Base-by-base conservation (phyloP, 2,113 vertebrate species). In the Mustela nigripes region DNA sequence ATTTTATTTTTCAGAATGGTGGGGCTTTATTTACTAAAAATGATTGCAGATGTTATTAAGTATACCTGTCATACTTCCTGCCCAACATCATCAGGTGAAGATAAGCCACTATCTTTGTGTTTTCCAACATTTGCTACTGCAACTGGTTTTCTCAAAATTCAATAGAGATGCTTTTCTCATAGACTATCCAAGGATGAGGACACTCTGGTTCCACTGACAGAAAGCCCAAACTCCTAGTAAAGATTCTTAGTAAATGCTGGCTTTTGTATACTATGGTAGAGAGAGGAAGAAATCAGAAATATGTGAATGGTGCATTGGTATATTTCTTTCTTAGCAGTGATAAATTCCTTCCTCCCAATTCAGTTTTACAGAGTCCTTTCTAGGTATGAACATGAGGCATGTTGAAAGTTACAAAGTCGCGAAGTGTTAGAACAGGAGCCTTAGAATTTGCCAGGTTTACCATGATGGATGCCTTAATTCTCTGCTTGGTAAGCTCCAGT, bases 1-100 rank as follows among this genome's bases (percentile, higher is more conserved):
- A 0, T 73, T 85, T 78, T 94, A 62, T 73, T 92, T 96, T 83
- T 45, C 9, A 73, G 39, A 28, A 39, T 21, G 53, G 4, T 91
- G 82, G 58, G 76, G 22, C 36, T 93, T 93, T 84, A 58, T 95
- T 95, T 86, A 78, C 60, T 56, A 78, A 91, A 48, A 65, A 9
- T 65, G 11, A 56, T 65, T 31, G 78, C 11, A 78, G 76, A 65
- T 71, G 31, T 63, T 91, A 22, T 81, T 86, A 83, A 84, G 76
- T 39, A 42, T 60, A 45, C 4, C 10, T 33, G 2, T 56, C 19
- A 2, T 83, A 15, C 83, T 69, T 86, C 18, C 79, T 94, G 36
- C 33, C 65, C 50, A 24, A 65, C 10, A 9, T 96, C 26, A 42
- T 36, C 76, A 95, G 56, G 53, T 79, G 3, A 11, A 53, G 24